phyloP scores from a whole-genome alignment of 1,140 invertebrate species.

The Nixonia krombeini region DNA sequence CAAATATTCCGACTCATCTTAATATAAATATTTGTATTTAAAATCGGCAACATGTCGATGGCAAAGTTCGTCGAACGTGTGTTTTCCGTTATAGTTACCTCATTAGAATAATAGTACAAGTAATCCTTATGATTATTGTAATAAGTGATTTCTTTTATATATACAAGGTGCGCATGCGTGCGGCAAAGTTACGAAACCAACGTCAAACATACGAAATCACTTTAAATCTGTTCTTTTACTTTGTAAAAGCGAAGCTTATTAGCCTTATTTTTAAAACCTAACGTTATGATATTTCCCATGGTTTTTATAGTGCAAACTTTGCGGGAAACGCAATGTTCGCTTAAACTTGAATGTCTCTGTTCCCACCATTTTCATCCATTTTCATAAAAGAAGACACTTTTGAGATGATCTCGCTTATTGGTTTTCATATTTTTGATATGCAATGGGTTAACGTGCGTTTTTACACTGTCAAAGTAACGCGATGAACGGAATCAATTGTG shows the following conservation, averaged over 20 bases:
- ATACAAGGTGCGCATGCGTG: constrained; percentile 21
- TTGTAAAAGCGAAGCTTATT: constrained; percentile 9
- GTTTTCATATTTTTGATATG: constrained; percentile 1
- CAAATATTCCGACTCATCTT: constrained; percentile 6
- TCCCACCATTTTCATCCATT: no score
- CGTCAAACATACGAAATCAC: neutral
- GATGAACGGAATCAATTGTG: neutral
- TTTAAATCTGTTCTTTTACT: neutral
- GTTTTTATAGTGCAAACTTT: no score
- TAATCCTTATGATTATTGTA: constrained; percentile 8
- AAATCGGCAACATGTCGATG: constrained; percentile 56
- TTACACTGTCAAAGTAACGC: neutral
- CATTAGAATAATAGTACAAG: constrained; percentile 6
- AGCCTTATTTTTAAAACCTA: neutral
- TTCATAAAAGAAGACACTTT: no score
- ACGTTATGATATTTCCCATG: neutral
- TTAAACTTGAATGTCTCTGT: no score
- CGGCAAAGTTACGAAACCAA: neutral
- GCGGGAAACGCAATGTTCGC: no score
- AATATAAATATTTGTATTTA: constrained; percentile 14
- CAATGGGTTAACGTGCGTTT: constrained; percentile 1
- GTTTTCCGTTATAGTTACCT: neutral
- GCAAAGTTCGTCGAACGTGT: constrained; percentile 59
- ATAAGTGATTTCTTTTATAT: constrained; percentile 35
- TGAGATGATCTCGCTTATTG: no score